phyloP scores from a whole-genome alignment of 1,140 invertebrate species.

The Hestina assimilis region DNA sequence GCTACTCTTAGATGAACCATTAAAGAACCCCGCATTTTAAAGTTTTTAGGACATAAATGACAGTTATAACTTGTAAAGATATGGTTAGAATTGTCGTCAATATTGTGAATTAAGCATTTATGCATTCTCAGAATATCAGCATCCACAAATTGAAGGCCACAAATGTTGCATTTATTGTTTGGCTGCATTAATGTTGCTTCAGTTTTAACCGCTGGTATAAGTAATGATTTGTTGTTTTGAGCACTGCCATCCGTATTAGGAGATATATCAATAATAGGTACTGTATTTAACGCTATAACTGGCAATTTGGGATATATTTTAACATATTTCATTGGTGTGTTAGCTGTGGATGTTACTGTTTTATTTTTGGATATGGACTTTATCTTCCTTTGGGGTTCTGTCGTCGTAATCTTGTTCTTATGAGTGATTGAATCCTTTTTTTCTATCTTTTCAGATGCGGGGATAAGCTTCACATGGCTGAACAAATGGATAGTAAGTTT shows the following conservation, averaged over 20 bases:
- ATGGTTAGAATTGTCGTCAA: constrained; percentile 77
- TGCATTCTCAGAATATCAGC: constrained; percentile 85
- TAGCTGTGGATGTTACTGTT: constrained; percentile 34
- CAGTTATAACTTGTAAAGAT: constrained; percentile 82
- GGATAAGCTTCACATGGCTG: constrained; percentile 78
- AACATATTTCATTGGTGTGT: constrained; percentile 63
- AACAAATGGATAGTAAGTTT: constrained; percentile 92
- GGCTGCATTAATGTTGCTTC: constrained; percentile 53
- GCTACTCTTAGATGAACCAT: constrained; percentile 90
- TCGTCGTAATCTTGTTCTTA: constrained; percentile 27
- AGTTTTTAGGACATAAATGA: constrained; percentile 87
- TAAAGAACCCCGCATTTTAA: constrained; percentile 88
- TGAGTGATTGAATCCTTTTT: constrained; percentile 27
- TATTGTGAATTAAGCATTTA: constrained; percentile 85
- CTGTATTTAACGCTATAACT: constrained; percentile 58
- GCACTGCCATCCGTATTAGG: constrained; percentile 31
- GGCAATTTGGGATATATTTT: constrained; percentile 72
- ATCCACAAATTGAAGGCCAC: constrained; percentile 85
- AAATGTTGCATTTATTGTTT: constrained; percentile 82
- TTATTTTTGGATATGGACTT: constrained; percentile 65
- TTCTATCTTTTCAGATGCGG: constrained; percentile 27
- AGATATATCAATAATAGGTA: constrained; percentile 66
- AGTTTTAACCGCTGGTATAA: constrained; percentile 41
- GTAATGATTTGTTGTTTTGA: constrained; percentile 32
- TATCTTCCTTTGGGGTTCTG: constrained; percentile 42